Conservation (phyloP, 2,888 invertebrate species). For the Choreutis nemorana region DNA sequence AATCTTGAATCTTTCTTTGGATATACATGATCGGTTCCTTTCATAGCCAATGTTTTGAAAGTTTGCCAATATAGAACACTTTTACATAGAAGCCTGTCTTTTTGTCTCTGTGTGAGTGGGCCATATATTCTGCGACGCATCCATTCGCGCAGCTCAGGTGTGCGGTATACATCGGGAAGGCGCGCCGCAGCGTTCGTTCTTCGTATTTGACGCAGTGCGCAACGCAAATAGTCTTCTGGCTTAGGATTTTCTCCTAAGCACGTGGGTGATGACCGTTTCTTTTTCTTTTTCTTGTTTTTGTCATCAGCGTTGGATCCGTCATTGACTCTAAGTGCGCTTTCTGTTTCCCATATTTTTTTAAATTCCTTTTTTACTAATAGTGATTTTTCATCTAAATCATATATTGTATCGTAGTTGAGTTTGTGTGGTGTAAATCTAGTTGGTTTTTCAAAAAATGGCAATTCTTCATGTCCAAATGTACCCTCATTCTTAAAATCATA, state of each 20-base stretch:
- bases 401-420: constrained; percentile 47
- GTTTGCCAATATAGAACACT: constrained; percentile 31
- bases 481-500: constrained; percentile 44
- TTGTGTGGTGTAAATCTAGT: constrained; percentile 21
- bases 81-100: constrained; percentile 19
- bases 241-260: constrained; percentile 34
- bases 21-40: constrained; percentile 27
- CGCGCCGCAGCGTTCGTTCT: constrained; percentile 37
- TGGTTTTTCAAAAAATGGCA: constrained; percentile 40
- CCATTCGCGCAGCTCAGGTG: constrained; percentile 49
- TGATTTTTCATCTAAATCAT: constrained; percentile 30
- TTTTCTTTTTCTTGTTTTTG: constrained; percentile 26
- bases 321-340: constrained; percentile 30
- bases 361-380: constrained; percentile 36
- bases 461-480: constrained; percentile 29
- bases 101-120: constrained; percentile 21
- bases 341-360: constrained; percentile 42
- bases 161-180: constrained; percentile 41
- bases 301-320: constrained; percentile 20
- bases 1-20: constrained; percentile 24
- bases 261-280: constrained; percentile 23
- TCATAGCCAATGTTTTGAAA: constrained; percentile 22
- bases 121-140: constrained; percentile 45
- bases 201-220: constrained; percentile 34
- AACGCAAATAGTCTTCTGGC: constrained; percentile 40